A percentile compares a stretch with the other conserved stretches of the same genome.
phyloP scores from a whole-genome alignment of 1,140 invertebrate genomes.

The Drosophila neocordata region DNA sequence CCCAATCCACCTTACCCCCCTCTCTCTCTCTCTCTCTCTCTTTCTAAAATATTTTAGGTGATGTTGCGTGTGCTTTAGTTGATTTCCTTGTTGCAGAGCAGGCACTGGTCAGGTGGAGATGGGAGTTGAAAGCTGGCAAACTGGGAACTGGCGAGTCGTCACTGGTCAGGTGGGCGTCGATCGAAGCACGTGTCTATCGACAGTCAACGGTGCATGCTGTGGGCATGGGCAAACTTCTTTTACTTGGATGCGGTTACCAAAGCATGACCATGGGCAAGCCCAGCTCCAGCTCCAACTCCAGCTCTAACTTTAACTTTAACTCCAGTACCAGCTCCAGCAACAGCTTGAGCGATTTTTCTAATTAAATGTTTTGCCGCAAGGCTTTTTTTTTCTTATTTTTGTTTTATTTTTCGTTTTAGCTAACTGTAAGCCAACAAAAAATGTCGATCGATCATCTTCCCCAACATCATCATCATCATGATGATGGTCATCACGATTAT shows the following conservation, averaged over 20 bases:
- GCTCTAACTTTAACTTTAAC: not conserved
- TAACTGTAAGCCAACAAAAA: conserved; percentile 37
- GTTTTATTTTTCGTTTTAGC: conserved; percentile 39
- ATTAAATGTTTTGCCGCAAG: conserved; percentile 59
- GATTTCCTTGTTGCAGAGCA: conserved; percentile 45
- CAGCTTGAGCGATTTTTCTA: conserved; percentile 42
- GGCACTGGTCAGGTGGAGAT: conserved; percentile 27
- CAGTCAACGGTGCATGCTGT: conserved; percentile 14
- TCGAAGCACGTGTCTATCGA: conserved; percentile 34
- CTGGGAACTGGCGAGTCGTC: conserved; percentile 3
- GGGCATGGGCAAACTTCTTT: conserved; percentile 10
- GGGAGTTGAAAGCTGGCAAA: conserved; percentile 38
- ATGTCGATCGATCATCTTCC: conserved; percentile 9
- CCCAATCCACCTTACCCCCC: conserved; percentile 1
- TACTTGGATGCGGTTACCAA: conserved; percentile 16
- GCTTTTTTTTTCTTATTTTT: conserved; percentile 40
- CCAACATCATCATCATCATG: not conserved
- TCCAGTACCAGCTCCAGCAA: not conserved
- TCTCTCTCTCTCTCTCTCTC: conserved; percentile 6
- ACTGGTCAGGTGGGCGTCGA: conserved; percentile 29
- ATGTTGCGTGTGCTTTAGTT: conserved; percentile 44
- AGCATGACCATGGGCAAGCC: conserved; percentile 52
- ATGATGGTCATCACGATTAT: not conserved
- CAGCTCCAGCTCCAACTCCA: not conserved
- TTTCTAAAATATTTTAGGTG: not conserved